phyloP scores from a whole-genome alignment of 2,888 invertebrate genomes.

The Strigamia transsilvanica region DNA sequence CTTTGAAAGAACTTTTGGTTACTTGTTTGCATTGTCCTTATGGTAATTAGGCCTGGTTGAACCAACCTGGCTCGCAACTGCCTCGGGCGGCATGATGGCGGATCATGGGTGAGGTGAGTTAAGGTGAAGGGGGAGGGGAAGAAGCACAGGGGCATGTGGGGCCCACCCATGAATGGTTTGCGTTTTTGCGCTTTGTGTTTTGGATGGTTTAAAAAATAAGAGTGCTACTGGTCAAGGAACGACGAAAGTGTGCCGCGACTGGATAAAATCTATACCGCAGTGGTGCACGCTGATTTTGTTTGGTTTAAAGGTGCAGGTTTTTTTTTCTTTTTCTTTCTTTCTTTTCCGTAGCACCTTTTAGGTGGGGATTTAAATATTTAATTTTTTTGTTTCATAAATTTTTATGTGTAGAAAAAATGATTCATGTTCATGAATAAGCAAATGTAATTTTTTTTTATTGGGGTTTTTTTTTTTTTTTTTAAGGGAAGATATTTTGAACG shows the following conservation, averaged over 20 bases:
- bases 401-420: too few relatives aligned
- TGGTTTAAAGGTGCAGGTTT: background rate
- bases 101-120: constrained; percentile 38
- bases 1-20: constrained; percentile 29
- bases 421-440: too few relatives aligned
- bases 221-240: constrained; percentile 13
- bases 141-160: constrained; percentile 29
- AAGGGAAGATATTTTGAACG: too few relatives aligned
- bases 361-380: too few relatives aligned
- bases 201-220: background rate
- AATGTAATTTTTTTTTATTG: too few relatives aligned
- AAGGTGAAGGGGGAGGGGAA: constrained; percentile 37
- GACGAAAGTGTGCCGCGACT: background rate
- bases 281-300: background rate
- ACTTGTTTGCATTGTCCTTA: constrained; percentile 42
- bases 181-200: constrained; percentile 24
- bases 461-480: too few relatives aligned
- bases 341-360: background rate
- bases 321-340: background rate
- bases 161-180: constrained; percentile 38
- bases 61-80: constrained; percentile 21
- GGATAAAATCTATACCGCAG: background rate
- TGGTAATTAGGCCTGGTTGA: constrained; percentile 36
- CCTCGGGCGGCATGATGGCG: constrained; percentile 14
- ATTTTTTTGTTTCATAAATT: too few relatives aligned